Base-by-base conservation (phyloP, 2,888 invertebrate species). In the Acrobasis suavella region DNA sequence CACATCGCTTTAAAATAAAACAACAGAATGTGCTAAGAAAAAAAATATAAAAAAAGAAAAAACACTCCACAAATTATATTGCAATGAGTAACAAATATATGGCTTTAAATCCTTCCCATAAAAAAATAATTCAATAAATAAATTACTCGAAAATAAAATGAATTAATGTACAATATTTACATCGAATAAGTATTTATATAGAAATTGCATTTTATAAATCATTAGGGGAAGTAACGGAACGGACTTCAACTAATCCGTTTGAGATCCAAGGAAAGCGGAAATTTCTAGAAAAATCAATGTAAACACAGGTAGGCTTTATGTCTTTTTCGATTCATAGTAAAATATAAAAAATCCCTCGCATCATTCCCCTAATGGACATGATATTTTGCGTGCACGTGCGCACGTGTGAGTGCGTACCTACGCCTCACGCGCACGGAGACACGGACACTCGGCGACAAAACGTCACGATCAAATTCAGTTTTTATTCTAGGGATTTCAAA, bases 101-200 rank as follows among this genome's bases (percentile, higher is more conserved):
- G 86, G 82, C 83, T 83, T 78, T 80, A 82, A 85, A 86, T 81
- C 82, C 81, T 80, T 74, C 74, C 74, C 76, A 79, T 80, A 82
- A 83, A 85, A 85, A 81, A 87, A 84, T 78, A 84, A 85, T 75
- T 86, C 83, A 91, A 91, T 90, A 89, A 92, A 92, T 91, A 87
- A 91, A 87, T 86, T 84, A 88, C 77, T 78, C 76, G 76, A 83
- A 81, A 78, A 16, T 42, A 73, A 82, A 86, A 81, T 78, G 71
- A 85, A 86, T 77, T 75, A 89, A 91, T 91, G 84, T 91, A 91
- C 92, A 92, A 87, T 91, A 92, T 92, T 91, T 91, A 92, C 91
- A 91, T 87, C 81, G 79, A 87, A 86, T 87, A 56, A 22, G 56
- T 56, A 86, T 87, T 86, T 86, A 86, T 85, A 87, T 83, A 86